Percentiles rank a stretch among this genome's conserved stretches.
These are phyloP conservation scores for Anneissia japonica DNA, from an alignment of 35 echinoderm and acorn worm species.

Conservation along the genomic window DNA sequence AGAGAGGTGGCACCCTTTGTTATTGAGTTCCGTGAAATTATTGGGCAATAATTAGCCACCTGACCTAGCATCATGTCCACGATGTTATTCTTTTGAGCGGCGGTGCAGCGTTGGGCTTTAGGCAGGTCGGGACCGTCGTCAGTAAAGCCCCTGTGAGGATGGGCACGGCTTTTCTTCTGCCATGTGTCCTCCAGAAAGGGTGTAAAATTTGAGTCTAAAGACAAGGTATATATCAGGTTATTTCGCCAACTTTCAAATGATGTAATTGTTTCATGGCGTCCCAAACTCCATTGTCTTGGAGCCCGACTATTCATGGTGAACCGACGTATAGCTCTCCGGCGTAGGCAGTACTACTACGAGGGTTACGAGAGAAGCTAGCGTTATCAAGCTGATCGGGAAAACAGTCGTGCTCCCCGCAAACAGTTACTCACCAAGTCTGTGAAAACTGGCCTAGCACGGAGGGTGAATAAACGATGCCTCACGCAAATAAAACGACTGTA, in stretches of 20 bases:
- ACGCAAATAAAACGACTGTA: no score
- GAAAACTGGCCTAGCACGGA: no score
- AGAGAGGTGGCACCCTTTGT: slow-evolving; percentile 29
- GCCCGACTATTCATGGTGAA: neutral
- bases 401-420: no score
- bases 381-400: no score
- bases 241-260: slow-evolving; percentile 15
- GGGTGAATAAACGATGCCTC: no score
- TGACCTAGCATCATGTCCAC: slow-evolving; percentile 50
- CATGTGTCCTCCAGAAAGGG: slow-evolving; percentile 37
- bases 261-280: neutral
- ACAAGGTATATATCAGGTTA: slow-evolving; percentile 44
- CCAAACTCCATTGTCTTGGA: slow-evolving; percentile 12
- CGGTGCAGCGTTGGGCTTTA: neutral
- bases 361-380: no score
- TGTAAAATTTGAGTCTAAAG: slow-evolving; percentile 50
- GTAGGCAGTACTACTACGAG: no score
- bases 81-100: slow-evolving; percentile 19
- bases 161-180: slow-evolving; percentile 37
- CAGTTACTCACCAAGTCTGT: no score
- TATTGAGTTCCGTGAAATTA: slow-evolving; percentile 36
- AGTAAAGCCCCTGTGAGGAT: slow-evolving; percentile 17
- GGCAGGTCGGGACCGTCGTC: slow-evolving; percentile 21
- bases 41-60: slow-evolving; percentile 51
- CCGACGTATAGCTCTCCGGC: no score